Base-by-base conservation (phyloP, 2,797 vertebrate species). In the Columba guinea region DNA sequence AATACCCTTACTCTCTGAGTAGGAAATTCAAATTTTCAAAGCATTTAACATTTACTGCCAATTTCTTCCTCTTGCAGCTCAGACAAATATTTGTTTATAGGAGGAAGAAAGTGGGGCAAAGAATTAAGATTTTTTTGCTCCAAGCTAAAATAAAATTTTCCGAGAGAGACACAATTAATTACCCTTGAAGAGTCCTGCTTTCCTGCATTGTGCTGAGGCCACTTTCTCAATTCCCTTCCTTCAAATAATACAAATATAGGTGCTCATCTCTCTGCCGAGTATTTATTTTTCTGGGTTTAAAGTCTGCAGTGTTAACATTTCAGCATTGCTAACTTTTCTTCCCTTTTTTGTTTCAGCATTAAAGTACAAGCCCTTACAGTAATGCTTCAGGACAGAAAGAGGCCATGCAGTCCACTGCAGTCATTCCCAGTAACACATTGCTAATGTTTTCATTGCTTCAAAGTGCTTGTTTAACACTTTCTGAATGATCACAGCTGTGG, bases 311-410 rank as follows among this genome's bases (percentile, higher is more conserved):
- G 44, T 26, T 84, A 92, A 67, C 11, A 41, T 63, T 8, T 34
- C 16, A 76, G 9, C 6, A 49, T 34, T 76, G 30, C 3, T 84
- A 83, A 73, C 6, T 10, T 44, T 64, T 86, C 74, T 39, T 7
- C 0, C 4, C 3, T 55, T 35, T 35, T 81, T 90, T 60, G n/a
- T 81, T 91, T 86, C 44, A 79, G 9, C 19, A 58, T 12, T 58
- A 46, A 84, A 37, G 17, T 86, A 59, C n/a, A 74, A 58, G 11
- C 73, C 39, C 63, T 88, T 77, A 83, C 32, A 73, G 21, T 84
- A 95, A 86, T 89, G 48, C 7, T 73, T 94, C 37, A 77, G 46
- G 94, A 95, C 70, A 94, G 86, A 94, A 96, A 71, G 58, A 86
- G 80, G 86, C 34, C 77, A 87, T 49, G 62, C 80, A 37, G 35